These are phyloP conservation scores for Chrysotoxum bicinctum DNA, from an alignment of 2,888 invertebrate species.

Conservation along the genomic window DNA sequence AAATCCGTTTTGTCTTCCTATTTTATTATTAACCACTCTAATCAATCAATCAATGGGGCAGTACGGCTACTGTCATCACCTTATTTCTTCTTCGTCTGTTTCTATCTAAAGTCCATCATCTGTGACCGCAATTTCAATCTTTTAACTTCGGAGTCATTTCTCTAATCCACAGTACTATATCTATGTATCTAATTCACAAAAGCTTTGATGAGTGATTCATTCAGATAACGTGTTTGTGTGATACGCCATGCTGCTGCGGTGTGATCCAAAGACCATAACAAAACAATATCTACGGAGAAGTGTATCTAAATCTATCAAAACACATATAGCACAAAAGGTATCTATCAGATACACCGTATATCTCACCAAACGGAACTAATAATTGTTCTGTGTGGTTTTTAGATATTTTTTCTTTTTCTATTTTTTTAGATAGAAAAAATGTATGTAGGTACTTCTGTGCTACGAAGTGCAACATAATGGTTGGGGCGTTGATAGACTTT, in stretches of 20 bases:
- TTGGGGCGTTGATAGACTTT: slow-evolving; percentile 57
- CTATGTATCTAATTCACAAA: slow-evolving; percentile 9
- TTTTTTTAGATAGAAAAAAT: not conserved
- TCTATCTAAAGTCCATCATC: slow-evolving; percentile 40
- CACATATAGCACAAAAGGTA: slow-evolving; percentile 13
- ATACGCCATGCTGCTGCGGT: slow-evolving; percentile 41
- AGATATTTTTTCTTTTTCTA: not conserved
- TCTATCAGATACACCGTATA: slow-evolving; percentile 56
- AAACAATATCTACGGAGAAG: slow-evolving; percentile 47
- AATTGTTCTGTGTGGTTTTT: slow-evolving; percentile 52
- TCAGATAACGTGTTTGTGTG: slow-evolving; percentile 50
- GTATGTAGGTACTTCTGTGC: not conserved
- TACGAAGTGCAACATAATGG: slow-evolving; percentile 32
- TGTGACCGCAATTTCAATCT: slow-evolving; percentile 69
- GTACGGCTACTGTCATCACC: slow-evolving; percentile 64
- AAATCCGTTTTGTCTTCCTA: slow-evolving; percentile 32
- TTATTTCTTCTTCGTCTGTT: slow-evolving; percentile 21
- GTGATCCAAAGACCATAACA: slow-evolving; percentile 60
- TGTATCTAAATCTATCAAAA: slow-evolving; percentile 25
- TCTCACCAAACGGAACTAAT: slow-evolving; percentile 71
- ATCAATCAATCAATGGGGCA: slow-evolving; percentile 69
- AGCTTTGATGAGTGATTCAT: slow-evolving; percentile 42
- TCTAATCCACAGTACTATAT: not conserved
- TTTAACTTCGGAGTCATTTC: slow-evolving; percentile 14
- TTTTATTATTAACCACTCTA: slow-evolving; percentile 30